phyloP scores from a whole-genome alignment of 2,113 vertebrate species.

The Odontophorus gujanensis region DNA sequence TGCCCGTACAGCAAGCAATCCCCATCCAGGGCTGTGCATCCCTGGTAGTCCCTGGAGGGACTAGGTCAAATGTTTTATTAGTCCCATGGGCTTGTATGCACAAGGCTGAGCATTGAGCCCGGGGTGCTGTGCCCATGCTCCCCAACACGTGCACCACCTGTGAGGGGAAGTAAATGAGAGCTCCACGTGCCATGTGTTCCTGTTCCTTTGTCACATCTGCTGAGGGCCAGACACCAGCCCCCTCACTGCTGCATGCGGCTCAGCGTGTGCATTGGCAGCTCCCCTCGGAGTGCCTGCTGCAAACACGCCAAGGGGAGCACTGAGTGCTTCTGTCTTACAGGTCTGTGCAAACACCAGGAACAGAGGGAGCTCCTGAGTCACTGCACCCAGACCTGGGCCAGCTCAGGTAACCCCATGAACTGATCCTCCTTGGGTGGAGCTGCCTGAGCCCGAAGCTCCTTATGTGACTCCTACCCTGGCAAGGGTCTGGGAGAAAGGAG shows the following conservation, averaged over 20 bases:
- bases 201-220: background rate
- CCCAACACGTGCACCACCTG: background rate
- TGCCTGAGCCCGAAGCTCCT: background rate
- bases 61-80: background rate
- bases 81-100: background rate
- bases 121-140: background rate
- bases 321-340: background rate
- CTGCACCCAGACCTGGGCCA: background rate
- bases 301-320: rapidly evolving
- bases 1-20: background rate
- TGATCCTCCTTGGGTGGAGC: conserved; percentile 15
- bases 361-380: conserved; percentile 36
- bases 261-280: rapidly evolving
- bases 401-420: conserved; percentile 20
- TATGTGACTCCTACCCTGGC: background rate
- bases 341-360: background rate
- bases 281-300: background rate
- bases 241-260: background rate
- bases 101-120: background rate
- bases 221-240: background rate
- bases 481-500: background rate
- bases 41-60: background rate
- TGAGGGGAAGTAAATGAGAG: background rate
- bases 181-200: rapidly evolving
- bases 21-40: rapidly evolving